These are phyloP conservation scores for Ptilodon capucinus DNA, from an alignment of 2,888 invertebrate genomes.

Conservation along the genomic window DNA sequence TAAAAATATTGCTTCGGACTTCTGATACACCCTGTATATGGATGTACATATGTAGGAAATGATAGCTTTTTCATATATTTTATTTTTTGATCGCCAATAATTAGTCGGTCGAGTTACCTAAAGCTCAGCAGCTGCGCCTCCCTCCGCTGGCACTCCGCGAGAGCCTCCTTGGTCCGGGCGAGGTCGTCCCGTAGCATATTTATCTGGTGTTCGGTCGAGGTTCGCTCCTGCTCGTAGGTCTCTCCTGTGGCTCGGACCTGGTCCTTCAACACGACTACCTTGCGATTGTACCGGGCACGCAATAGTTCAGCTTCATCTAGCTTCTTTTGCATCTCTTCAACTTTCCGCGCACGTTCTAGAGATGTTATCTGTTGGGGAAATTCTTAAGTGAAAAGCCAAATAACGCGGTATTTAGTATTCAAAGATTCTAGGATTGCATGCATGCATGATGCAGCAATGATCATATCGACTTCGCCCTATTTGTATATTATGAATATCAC, in stretches of 20 bases:
- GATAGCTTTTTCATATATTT: too few species aligned
- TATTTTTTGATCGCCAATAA: too few species aligned
- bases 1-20: too few species aligned
- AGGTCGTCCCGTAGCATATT: conserved; percentile 89
- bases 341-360: conserved; percentile 90
- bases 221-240: conserved; percentile 86
- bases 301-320: conserved; percentile 91
- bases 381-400: neutral
- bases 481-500: too few species aligned
- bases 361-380: conserved; percentile 87
- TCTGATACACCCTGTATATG: too few species aligned
- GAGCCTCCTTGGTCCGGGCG: conserved; percentile 87
- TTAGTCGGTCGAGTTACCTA: too few species aligned
- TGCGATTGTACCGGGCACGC: conserved; percentile 88
- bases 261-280: conserved; percentile 87
- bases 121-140: conserved; percentile 91
- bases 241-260: conserved; percentile 86
- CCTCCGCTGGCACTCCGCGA: conserved; percentile 88
- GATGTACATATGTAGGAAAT: too few species aligned
- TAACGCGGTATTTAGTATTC: too few species aligned
- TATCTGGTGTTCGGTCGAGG: conserved; percentile 86
- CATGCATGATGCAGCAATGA: too few species aligned
- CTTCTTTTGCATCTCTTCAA: conserved; percentile 91
- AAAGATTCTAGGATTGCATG: too few species aligned
- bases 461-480: too few species aligned